Base-by-base conservation (phyloP, 2,113 vertebrate genomes). In the Alligator sinensis region DNA sequence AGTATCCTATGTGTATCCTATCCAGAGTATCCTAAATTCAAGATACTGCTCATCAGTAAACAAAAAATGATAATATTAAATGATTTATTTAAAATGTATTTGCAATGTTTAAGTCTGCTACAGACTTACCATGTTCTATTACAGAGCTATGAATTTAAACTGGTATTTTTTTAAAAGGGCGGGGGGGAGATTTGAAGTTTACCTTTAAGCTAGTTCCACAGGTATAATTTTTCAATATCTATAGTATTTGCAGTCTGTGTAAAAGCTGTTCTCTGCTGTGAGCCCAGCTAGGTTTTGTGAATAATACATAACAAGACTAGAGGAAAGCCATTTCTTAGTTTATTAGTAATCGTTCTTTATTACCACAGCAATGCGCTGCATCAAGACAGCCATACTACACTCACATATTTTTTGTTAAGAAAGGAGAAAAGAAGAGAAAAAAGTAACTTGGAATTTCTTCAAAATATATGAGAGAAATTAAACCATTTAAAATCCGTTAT, bases 281-380 rank as follows among this genome's bases (percentile, higher is more conserved):
- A 77, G 38, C 54, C 14, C 34, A 28, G 77, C 18, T 58, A 77
- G 61, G 18, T 14, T 75, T 87, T 63, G 34, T 75, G 88, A 91
- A 81, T 61, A 80, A 55, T 13, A 81, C 19, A 22, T n/a, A 96
- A 87, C 47, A 16, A 54, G 61, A 79, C 4, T 27, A 75, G 28
- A 95, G 30, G 88, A 59, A 94, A 88, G 27, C 27, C 63, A 87
- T 81, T 95, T 93, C 72, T 89, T 84, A 77, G 82, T 89, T 97
- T 94, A 91, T 85, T 87, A 80, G 57, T 86, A 93, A 92, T n/a
- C 81, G 82, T 80, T 91, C 89, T 90, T 89, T 96, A 90, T 88
- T 92, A 97, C 87, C 74, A 90, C 7, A 78, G 82, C 91, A 78
- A 82, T 75, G 92, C 4, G 28, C 72, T 63, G 15, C 38, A 64